These are phyloP conservation scores for Nomada fabriciana DNA, from an alignment of 2,888 invertebrate species.

Conservation along the genomic window DNA sequence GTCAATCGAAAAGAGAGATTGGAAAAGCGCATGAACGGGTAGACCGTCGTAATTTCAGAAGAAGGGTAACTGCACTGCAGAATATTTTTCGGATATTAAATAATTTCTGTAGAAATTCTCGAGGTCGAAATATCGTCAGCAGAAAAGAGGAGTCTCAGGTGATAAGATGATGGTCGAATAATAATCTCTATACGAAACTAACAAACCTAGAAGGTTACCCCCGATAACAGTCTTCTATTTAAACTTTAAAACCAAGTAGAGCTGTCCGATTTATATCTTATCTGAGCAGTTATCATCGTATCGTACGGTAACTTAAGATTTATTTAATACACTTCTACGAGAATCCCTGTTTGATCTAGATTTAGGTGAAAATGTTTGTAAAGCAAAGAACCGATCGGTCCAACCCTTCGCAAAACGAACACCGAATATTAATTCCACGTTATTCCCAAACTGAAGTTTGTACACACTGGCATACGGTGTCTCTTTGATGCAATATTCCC, in stretches of 20 bases:
- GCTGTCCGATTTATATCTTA: slow-evolving; percentile 40
- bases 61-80: background rate
- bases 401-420: too few species aligned
- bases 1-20: too few species aligned
- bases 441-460: too few species aligned
- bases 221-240: slow-evolving; percentile 62
- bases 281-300: slow-evolving; percentile 18
- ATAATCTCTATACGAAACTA: slow-evolving; percentile 59
- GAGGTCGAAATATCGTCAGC: slow-evolving; percentile 36
- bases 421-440: too few species aligned
- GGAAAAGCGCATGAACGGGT: too few species aligned
- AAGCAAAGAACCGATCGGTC: slow-evolving; percentile 1
- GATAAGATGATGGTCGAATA: slow-evolving; percentile 56
- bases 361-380: slow-evolving; percentile 3
- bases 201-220: slow-evolving; percentile 52
- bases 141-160: slow-evolving; percentile 23
- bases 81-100: slow-evolving; percentile 10
- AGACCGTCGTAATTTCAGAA: background rate
- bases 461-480: too few species aligned
- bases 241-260: slow-evolving; percentile 49
- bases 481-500: too few species aligned
- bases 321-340: slow-evolving; percentile 13
- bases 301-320: slow-evolving; percentile 17
- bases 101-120: slow-evolving; percentile 29
- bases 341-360: slow-evolving; percentile 30